A percentile compares a stretch with the other conserved stretches of the same genome.
These are phyloP conservation scores for Setipinna tenuifilis DNA, from an alignment of 2,797 vertebrate species.

Conservation along the genomic window DNA sequence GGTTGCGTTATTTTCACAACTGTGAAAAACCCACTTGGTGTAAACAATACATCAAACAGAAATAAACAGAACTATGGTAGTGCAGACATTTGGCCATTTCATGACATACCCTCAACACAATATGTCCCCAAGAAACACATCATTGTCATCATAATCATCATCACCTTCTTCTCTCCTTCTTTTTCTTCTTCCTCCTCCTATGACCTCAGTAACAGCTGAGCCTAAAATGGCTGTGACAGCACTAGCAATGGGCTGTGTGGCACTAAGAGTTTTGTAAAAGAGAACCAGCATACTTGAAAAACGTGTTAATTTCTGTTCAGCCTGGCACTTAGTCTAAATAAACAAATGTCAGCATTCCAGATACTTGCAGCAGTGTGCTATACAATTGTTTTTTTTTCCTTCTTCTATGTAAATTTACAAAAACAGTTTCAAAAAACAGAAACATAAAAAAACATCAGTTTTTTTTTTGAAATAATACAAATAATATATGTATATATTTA, in stretches of 20 bases:
- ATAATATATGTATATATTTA: neutral
- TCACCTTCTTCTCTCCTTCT: too few relatives aligned
- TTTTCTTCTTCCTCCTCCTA: neutral
- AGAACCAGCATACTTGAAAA: conserved; percentile 71
- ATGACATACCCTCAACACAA: conserved; percentile 22
- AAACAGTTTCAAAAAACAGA: conserved; percentile 63
- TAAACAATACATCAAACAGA: conserved; percentile 23
- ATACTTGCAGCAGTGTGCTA: conserved; percentile 85
- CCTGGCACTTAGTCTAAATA: conserved; percentile 91
- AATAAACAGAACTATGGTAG: neutral
- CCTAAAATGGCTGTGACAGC: conserved; percentile 37
- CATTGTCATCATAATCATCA: neutral
- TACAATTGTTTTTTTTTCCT: conserved; percentile 61
- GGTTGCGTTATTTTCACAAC: neutral
- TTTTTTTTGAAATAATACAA: conserved; percentile 67
- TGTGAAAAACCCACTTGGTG: neutral
- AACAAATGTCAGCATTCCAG: conserved; percentile 83
- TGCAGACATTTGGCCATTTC: neutral
- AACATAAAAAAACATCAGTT: conserved; percentile 62
- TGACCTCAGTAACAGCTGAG: neutral
- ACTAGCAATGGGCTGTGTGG: conserved; percentile 47
- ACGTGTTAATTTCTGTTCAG: conserved; percentile 82
- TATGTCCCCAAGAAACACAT: conserved; percentile 13
- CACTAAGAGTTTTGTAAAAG: conserved; percentile 78
- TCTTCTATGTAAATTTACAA: conserved; percentile 50